These are phyloP conservation scores for Ahaetulla prasina DNA, from an alignment of 2,113 vertebrate genomes.

Conservation along the genomic window DNA sequence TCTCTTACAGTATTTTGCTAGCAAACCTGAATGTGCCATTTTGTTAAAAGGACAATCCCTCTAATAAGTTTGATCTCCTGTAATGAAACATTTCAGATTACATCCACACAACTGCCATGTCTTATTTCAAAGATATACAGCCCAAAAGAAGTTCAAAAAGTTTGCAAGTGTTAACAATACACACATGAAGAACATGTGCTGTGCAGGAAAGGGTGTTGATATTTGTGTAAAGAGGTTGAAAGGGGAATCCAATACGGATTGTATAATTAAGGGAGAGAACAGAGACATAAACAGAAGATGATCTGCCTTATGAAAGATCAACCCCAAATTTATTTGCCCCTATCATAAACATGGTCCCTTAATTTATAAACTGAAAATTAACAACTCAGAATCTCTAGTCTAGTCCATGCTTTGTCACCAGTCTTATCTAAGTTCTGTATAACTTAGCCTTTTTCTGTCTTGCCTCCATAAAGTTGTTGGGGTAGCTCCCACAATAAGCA, in stretches of 20 bases:
- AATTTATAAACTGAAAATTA: neutral
- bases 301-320: neutral
- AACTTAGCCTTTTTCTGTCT: no score
- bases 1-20: neutral
- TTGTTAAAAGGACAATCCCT: slow-evolving; percentile 9
- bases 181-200: neutral
- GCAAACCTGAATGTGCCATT: neutral
- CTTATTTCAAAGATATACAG: neutral
- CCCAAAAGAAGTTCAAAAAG: neutral
- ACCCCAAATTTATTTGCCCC: neutral
- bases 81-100: slow-evolving; percentile 22
- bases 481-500: neutral
- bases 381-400: neutral
- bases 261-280: neutral
- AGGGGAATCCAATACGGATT: neutral
- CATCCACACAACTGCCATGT: neutral
- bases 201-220: neutral
- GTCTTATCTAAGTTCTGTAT: neutral
- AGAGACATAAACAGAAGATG: neutral
- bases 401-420: neutral
- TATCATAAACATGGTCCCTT: neutral
- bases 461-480: neutral
- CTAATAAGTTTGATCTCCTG: neutral
- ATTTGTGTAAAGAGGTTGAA: neutral
- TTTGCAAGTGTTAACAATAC: neutral